Evolutionary conservation across 2,113 vertebrate species (phyloP), one percentile per base, ranked within the genome.

Genomic region (Laticauda laticaudata): DNA sequence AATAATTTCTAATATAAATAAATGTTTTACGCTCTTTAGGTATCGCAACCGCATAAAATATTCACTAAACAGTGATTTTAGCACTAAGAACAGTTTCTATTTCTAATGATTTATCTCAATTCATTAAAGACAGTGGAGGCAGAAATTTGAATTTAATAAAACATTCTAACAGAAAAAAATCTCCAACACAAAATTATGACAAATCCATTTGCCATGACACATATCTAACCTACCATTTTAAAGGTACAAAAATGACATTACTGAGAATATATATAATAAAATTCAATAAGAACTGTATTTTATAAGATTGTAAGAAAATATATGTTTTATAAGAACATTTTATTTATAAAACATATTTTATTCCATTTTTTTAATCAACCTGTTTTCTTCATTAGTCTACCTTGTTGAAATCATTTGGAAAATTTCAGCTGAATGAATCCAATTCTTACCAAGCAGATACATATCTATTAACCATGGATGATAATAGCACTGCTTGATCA

Each of bases 121-220:
- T 95, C 92, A 94, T 94, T 93, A 94, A 45, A 5, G 93, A 48
- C 0, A 96, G 48, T 61, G 93, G 26, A 53, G 55, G n/a, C 23
- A 92, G 21, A 86, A 69, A 51, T 61, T 61, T 92, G 54, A 94
- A 92, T 53, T 12, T 3, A 92, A 1, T 51, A 69, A 43, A 34
- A 87, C 56, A 94, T 9, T 87, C 81, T 94, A 94, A 92, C 93
- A 92, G 88, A 12, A 94, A 69, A 93, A 0, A 89, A 87, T 53
- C 64, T 96, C 92, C 54, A 95, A 94, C 81, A 87, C 96, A 95
- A 96, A 90, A 64, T 92, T 94, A 96, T 96, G 96, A 96, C 39
- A 92, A 95, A 92, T 0, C 51, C 91, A 92, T 95, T 91, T 95
- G 59, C 95, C 85, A 64, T 18, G 86, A 89, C 95, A 95, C 56